These are phyloP conservation scores for Drosophila azteca DNA, from an alignment of 1,140 invertebrate species.

Conservation along the genomic window DNA sequence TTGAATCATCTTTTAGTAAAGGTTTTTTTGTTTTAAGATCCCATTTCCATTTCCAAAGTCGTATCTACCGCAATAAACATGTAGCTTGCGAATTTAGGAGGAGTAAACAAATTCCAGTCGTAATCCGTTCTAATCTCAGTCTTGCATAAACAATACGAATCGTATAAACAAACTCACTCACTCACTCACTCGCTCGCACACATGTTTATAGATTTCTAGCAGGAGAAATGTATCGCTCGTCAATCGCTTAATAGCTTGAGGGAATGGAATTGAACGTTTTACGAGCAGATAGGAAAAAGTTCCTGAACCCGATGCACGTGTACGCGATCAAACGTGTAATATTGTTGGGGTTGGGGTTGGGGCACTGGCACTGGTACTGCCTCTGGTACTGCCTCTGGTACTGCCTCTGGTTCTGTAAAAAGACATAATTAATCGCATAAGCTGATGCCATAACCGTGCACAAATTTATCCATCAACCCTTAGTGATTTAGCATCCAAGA, in stretches of 20 bases:
- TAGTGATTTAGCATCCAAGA: constrained; percentile 28
- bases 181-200: too few species aligned
- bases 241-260: constrained; percentile 1
- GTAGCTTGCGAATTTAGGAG: background rate
- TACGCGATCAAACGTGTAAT: constrained; percentile 17
- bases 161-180: constrained; percentile 13
- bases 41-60: too few species aligned
- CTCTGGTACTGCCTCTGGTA: too few species aligned
- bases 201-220: constrained; percentile 13
- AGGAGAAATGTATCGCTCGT: constrained; percentile 10
- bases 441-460: constrained; percentile 19
- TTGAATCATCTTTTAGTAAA: too few species aligned
- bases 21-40: too few species aligned
- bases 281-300: constrained; percentile 10
- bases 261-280: background rate
- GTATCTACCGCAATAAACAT: background rate
- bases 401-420: background rate
- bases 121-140: constrained; percentile 31
- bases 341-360: too few species aligned
- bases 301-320: constrained; percentile 19
- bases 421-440: constrained; percentile 33
- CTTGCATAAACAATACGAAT: constrained; percentile 42
- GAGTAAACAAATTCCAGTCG: constrained; percentile 30
- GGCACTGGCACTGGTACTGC: background rate
- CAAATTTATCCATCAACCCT: constrained; percentile 14